These are phyloP conservation scores for Tortrix viridana DNA, from an alignment of 2,888 invertebrate genomes.

Conservation along the genomic window DNA sequence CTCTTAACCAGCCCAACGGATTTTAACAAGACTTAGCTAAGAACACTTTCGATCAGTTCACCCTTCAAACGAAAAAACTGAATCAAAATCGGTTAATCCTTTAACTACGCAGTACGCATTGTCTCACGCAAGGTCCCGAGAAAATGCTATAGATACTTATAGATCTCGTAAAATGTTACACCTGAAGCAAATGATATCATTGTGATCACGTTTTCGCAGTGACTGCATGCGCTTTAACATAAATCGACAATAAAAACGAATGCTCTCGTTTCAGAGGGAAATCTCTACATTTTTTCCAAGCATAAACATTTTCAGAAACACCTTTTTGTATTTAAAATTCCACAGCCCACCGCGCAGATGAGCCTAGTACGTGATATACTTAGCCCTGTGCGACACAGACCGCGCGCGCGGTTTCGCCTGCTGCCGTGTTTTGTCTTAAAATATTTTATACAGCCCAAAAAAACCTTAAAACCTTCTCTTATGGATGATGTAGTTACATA, in stretches of 20 bases:
- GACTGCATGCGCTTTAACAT: constrained; percentile 61
- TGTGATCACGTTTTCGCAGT: constrained; percentile 54
- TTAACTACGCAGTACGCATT: too few species aligned
- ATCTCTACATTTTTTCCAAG: constrained; percentile 57
- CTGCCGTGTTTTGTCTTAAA: constrained; percentile 9
- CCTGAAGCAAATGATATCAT: constrained; percentile 31
- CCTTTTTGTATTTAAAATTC: constrained; percentile 79
- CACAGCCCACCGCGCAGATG: constrained; percentile 55
- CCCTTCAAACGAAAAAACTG: too few species aligned
- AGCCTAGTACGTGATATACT: constrained; percentile 79
- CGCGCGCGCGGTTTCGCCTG: constrained; percentile 38
- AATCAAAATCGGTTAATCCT: too few species aligned
- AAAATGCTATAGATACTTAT: neutral
- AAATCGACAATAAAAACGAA: constrained; percentile 71
- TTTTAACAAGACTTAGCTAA: too few species aligned
- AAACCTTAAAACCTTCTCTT: too few species aligned
- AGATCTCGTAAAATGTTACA: constrained; percentile 38
- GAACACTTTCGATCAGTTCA: too few species aligned
- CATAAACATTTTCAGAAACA: constrained; percentile 72
- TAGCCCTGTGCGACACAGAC: constrained; percentile 71
- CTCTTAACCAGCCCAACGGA: too few species aligned
- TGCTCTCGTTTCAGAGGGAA: constrained; percentile 53
- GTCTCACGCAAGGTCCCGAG: neutral
- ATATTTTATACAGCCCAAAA: too few species aligned
- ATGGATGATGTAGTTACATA: too few species aligned